Evolutionary conservation across 2,888 invertebrate genomes (phyloP).

Genomic region (Synanthedon myopaeformis): DNA sequence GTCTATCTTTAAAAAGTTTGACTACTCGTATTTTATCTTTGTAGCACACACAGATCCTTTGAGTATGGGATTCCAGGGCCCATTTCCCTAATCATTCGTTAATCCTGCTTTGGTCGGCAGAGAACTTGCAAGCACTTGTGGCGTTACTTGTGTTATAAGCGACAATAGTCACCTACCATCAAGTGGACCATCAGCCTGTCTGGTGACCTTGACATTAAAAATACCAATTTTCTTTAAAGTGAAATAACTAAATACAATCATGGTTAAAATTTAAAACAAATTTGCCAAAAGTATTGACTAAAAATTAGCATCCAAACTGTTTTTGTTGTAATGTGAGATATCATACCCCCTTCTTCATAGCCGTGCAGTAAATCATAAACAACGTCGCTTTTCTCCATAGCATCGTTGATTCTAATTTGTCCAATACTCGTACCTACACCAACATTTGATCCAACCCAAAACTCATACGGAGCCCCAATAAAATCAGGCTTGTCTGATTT

Average conservation of each 20-base stretch:
- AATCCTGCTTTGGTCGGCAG: no score
- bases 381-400: slow-evolving; percentile 74
- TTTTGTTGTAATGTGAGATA: neutral
- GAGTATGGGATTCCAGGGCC: no score
- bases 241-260: neutral
- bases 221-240: no score
- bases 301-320: neutral
- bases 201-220: no score
- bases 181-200: no score
- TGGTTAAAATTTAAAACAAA: neutral
- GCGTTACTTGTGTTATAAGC: no score
- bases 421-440: slow-evolving; percentile 88
- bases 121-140: no score
- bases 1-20: no score
- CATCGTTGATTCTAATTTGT: slow-evolving; percentile 82
- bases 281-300: neutral
- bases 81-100: no score
- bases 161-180: no score
- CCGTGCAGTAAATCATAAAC: slow-evolving; percentile 86
- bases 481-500: slow-evolving; percentile 78
- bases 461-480: slow-evolving; percentile 87
- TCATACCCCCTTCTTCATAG: slow-evolving; percentile 83
- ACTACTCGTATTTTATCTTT: no score
- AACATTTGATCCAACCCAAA: slow-evolving; percentile 91
- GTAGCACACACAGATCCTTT: no score